Evolutionary conservation across 2,797 vertebrate species (phyloP).

Genomic region (Borostomias antarcticus): DNA sequence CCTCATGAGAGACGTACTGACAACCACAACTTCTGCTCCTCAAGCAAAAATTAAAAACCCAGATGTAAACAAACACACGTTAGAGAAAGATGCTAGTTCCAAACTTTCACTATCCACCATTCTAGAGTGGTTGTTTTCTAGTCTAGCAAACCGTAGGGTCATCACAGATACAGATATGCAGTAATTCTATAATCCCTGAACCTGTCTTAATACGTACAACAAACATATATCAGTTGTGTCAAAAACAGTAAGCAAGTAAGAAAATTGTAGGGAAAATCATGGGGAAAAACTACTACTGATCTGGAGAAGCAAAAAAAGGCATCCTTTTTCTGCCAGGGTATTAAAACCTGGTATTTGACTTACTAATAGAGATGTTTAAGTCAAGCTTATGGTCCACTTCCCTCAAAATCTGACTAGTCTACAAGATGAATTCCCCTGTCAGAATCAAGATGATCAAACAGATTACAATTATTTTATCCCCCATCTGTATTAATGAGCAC

Average conservation of each 20-base stretch:
- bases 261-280: neutral
- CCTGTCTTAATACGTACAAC: too few species aligned
- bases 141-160: neutral
- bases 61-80: conserved; percentile 33
- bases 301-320: conserved; percentile 20
- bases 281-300: conserved; percentile 15
- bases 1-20: conserved; percentile 67
- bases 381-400: conserved; percentile 83
- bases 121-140: neutral
- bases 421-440: conserved; percentile 86
- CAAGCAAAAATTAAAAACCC: conserved; percentile 41
- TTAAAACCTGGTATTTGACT: conserved; percentile 65
- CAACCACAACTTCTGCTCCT: conserved; percentile 76
- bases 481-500: conserved; percentile 84
- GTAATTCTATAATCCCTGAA: too few species aligned
- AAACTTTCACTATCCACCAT: neutral
- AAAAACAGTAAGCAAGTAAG: neutral
- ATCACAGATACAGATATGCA: too few species aligned
- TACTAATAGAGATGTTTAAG: conserved; percentile 81
- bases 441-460: conserved; percentile 85
- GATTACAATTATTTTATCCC: conserved; percentile 86
- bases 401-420: conserved; percentile 75
- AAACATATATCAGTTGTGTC: too few species aligned
- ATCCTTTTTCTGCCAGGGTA: conserved; percentile 34
- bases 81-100: neutral